Evolutionary conservation across 2,113 vertebrate genomes (phyloP).

Genomic region (Oenanthe melanoleuca): DNA sequence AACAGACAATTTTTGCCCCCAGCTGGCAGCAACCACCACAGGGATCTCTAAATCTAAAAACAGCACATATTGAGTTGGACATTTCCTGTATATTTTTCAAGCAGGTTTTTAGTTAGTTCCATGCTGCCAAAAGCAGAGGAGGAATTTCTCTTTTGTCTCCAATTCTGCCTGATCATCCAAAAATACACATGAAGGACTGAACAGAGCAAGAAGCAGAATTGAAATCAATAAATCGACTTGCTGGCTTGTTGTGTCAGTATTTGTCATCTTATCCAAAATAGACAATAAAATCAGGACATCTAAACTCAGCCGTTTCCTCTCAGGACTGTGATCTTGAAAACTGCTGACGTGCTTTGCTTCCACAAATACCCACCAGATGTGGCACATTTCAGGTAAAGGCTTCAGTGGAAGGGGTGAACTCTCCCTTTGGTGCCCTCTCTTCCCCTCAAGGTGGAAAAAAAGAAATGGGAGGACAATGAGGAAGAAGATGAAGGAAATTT

Average conservation of each 20-base stretch:
- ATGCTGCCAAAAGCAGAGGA: neutral
- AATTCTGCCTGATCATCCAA: neutral
- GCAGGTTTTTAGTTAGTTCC: neutral
- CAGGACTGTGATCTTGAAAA: neutral
- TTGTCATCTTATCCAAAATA: neutral
- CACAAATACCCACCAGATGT: neutral
- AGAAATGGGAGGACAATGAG: neutral
- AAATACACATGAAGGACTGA: neutral
- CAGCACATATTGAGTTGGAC: neutral
- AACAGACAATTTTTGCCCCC: neutral
- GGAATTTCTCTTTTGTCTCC: neutral
- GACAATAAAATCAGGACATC: neutral
- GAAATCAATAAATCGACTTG: neutral
- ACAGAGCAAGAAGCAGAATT: neutral
- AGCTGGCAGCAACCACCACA: neutral
- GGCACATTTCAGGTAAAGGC: neutral
- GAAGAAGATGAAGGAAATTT: neutral
- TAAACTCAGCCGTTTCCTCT: constrained; percentile 5
- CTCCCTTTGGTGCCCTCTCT: neutral
- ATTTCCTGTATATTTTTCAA: neutral
- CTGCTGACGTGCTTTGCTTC: neutral
- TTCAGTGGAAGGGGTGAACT: neutral
- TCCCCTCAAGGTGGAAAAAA: neutral
- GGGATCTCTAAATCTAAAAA: neutral
- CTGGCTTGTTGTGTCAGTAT: neutral